These are phyloP conservation scores for Sebastes aleutianus DNA, from an alignment of 2,797 vertebrate species.

Conservation along the genomic window DNA sequence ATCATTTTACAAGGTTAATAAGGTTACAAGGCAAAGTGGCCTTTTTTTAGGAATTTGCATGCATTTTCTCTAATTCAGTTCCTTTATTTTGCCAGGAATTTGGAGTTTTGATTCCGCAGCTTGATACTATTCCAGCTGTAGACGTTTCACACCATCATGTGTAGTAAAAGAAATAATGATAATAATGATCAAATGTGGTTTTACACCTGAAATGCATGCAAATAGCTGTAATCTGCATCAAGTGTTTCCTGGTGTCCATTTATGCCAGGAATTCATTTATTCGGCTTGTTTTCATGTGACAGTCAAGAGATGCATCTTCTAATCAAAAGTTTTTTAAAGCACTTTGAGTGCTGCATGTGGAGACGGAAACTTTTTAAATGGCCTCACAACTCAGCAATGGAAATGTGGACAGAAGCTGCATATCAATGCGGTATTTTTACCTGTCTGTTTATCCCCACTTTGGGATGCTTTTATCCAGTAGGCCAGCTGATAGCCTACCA, in stretches of 20 bases:
- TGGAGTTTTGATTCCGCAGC: background rate
- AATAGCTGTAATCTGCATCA: conserved; percentile 66
- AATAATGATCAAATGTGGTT: conserved; percentile 47
- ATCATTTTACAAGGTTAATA: background rate
- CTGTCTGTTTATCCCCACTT: conserved; percentile 74
- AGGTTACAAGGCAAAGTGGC: background rate
- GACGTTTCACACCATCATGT: conserved; percentile 3
- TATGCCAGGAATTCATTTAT: conserved; percentile 56
- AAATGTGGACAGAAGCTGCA: conserved; percentile 67
- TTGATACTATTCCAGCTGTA: background rate
- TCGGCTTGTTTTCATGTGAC: conserved; percentile 61
- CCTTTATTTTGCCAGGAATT: background rate
- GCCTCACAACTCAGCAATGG: conserved; percentile 63
- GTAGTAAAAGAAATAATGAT: conserved; percentile 23
- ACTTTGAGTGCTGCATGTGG: conserved; percentile 49
- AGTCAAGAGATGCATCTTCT: conserved; percentile 65
- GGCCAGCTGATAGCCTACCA: conserved; percentile 58
- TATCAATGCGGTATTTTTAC: conserved; percentile 68
- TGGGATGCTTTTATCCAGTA: conserved; percentile 70
- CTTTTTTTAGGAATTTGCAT: background rate
- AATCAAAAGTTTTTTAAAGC: conserved; percentile 72
- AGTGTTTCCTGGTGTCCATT: conserved; percentile 64
- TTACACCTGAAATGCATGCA: conserved; percentile 61
- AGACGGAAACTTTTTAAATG: conserved; percentile 74
- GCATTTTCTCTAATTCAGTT: background rate